phyloP scores from a whole-genome alignment of 2,888 invertebrate species.

The Tenthredo mesomela region DNA sequence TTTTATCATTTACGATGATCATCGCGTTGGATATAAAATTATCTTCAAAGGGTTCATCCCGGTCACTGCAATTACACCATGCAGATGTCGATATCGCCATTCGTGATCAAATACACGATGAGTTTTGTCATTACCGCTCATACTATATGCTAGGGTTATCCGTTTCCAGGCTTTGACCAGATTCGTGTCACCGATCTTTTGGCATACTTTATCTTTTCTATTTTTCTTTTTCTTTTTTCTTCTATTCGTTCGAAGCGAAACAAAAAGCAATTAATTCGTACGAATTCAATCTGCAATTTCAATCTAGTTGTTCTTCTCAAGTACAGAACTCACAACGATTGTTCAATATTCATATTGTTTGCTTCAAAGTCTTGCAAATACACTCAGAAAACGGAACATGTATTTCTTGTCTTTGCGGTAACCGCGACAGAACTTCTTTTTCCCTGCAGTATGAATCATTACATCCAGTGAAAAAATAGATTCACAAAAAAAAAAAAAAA shows the following conservation, averaged over 20 bases:
- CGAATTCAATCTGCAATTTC: not conserved
- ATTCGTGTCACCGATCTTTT: not conserved
- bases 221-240: not conserved
- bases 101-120: not conserved
- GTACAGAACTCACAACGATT: not conserved
- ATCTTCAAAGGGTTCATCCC: not conserved
- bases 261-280: not conserved
- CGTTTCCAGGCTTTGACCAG: too few species aligned
- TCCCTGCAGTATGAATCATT: too few species aligned
- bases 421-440: not conserved
- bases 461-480: not conserved
- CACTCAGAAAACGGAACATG: not conserved
- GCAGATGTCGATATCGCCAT: not conserved
- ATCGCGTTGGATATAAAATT: not conserved
- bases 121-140: too few species aligned
- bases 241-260: not conserved
- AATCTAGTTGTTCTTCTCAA: not conserved
- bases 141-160: too few species aligned
- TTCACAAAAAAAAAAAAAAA: not conserved
- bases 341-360: not conserved
- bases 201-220: not conserved
- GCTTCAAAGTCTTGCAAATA: not conserved
- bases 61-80: not conserved
- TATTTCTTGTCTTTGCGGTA: not conserved
- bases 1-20: not conserved